Base-by-base conservation (phyloP, 2,113 vertebrate species). In the Nettapus auritus region DNA sequence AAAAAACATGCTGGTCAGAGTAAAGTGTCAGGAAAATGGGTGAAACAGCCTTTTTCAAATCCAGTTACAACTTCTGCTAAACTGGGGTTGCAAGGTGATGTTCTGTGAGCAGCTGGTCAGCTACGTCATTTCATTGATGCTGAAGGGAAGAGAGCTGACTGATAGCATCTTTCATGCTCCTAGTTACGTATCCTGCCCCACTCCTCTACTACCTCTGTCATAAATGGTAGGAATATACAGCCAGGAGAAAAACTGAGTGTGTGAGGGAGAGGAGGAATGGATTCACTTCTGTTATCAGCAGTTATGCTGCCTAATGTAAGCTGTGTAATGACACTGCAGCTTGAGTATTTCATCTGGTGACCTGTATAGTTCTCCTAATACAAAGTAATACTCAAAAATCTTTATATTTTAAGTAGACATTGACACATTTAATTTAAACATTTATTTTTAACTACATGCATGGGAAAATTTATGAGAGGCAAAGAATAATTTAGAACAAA, bases 61-160 rank as follows among this genome's bases (percentile, higher is more conserved):
- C 7, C n/a, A 59, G 4, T 59, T 13, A 9, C 29, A 53, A 4
- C 40, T 84, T 73, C 40, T 88, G 14, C 17, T 69, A 36, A 38
- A 0, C 34, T 74, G 13, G 6, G 22, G 28, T 25, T 40, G 33
- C 0, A 4, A 15, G 6, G 11, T 46, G 17, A 4, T 78, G 21
- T 25, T 40, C 31, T 67, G 59, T 70, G 67, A 64, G 67, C 63
- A 86, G 1, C 38, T 38, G 57, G 33, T 42, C 2, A 13, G 17
- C 1, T 33, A 5, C 0, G 0, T 57, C 40, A 23, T 22, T 74
- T 89, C 4, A 3, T 7, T 60, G 48, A 40, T 44, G 18, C 38
- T 40, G 29, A 69, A 55, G 22, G 23, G 48, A 69, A 66, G 76
- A 86, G 31, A 3, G n/a, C 14, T 62, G 38, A 20, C 22, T 50